phyloP scores from a whole-genome alignment of 2,113 vertebrate species.

The Cyanistes caeruleus region DNA sequence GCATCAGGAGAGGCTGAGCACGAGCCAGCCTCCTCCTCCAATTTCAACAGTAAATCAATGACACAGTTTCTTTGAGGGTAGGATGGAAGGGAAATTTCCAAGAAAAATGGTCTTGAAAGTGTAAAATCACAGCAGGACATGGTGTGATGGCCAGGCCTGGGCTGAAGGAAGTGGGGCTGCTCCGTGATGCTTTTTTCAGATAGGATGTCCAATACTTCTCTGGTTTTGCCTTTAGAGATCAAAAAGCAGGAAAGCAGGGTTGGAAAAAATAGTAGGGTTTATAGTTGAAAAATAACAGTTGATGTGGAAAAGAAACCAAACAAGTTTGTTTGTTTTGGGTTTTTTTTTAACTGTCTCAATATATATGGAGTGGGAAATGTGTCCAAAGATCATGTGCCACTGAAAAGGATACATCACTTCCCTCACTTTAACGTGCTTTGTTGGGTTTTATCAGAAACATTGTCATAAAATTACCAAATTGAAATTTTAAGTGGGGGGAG shows the following conservation, averaged over 20 bases:
- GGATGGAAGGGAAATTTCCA: neutral
- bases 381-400: neutral
- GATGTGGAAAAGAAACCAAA: neutral
- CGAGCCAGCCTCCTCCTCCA: neutral
- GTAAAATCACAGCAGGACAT: neutral
- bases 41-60: neutral
- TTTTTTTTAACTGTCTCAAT: neutral
- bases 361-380: neutral
- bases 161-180: neutral
- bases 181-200: neutral
- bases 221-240: neutral
- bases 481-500: slow-evolving; percentile 5
- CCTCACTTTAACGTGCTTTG: neutral
- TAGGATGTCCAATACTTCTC: neutral
- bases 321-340: neutral
- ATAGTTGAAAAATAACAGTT: neutral
- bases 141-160: neutral
- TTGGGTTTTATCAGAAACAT: neutral
- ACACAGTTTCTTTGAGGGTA: neutral
- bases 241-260: neutral
- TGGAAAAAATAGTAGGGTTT: neutral
- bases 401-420: slow-evolving; percentile 14
- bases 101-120: neutral
- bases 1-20: neutral
- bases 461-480: slow-evolving; percentile 55